Evolutionary conservation across 2,797 vertebrate species (phyloP), one percentile per base, ranked within the genome.

Genomic region (Phrynocephalus forsythii): DNA sequence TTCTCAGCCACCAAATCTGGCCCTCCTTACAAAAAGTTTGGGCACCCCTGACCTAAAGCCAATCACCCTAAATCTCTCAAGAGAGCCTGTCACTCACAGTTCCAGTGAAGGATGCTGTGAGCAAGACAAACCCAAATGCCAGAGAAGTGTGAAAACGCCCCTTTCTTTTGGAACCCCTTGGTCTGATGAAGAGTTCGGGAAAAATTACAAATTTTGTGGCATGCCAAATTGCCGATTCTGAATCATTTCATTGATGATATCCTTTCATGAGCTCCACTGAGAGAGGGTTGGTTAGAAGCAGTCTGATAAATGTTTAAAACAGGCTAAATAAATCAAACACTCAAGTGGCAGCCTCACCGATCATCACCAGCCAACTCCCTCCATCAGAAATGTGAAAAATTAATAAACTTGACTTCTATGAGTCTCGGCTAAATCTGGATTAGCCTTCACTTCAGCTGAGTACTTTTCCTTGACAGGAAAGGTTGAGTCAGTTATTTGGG

Each of bases 401-500:
- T 20, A 75, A 71, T 30, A 1, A 82, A 15, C 20, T 44, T 22
- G 2, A 63, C 22, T 66, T 52, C 52, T 50, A 63, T 44, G n/a
- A 66, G 16, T 52, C 77, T 22, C 56, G 33, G 60, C 10, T 50
- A 63, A 22, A 75, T 56, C 6, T 75, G 69, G 82, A 66, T 28
- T 79, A 48, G 67, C n/a, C 68, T 33, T 75, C 69, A 9, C 20
- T 66, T 20, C 30, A 80, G 56, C 1, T 13, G 28, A 75, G 69
- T n/a, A 6, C 76, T 84, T 84, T 88, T 72, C 82, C 68, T 84
- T 52, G 56, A 81, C 52, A 75, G 38, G 44, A 50, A 73, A 84
- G 71, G 38, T 56, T 22, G 10, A 33, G 38, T 3, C 30, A 84
- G 44, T 66, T 67, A 72, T 80, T 84, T 75, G 82, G 77, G 82